Evolutionary conservation across 2,888 invertebrate species (phyloP).

Genomic region (Ophion obscuratus): DNA sequence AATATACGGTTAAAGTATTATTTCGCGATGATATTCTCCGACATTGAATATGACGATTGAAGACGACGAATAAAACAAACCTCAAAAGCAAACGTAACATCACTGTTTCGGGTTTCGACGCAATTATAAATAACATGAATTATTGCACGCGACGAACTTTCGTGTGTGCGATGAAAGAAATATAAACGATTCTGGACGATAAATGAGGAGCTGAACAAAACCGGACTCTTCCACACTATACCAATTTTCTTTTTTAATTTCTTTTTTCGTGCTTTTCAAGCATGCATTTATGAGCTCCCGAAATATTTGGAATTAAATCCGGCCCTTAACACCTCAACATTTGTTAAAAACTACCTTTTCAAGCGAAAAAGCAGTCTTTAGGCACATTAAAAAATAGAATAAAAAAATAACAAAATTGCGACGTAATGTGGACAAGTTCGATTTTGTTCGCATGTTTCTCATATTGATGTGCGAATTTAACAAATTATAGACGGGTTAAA

Average conservation of each 20-base stretch:
- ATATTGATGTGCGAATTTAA: not conserved
- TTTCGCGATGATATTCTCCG: not conserved
- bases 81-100: not conserved
- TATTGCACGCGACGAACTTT: not conserved
- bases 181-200: not conserved
- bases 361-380: too few species aligned
- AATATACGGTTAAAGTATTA: not conserved
- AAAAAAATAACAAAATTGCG: too few species aligned
- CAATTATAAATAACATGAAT: slow-evolving; percentile 1
- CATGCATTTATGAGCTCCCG: too few species aligned
- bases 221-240: too few species aligned
- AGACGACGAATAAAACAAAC: slow-evolving; percentile 1
- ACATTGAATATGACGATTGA: not conserved
- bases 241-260: too few species aligned
- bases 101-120: not conserved
- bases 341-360: too few species aligned
- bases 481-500: not conserved
- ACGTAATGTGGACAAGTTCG: too few species aligned
- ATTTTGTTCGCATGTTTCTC: too few species aligned
- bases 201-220: not conserved
- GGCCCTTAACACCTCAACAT: too few species aligned
- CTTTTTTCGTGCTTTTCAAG: too few species aligned
- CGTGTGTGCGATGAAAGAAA: not conserved
- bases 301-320: too few species aligned
- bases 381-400: too few species aligned